Base-by-base conservation (phyloP, 2,113 vertebrate genomes). In the Sylvietta virens region DNA sequence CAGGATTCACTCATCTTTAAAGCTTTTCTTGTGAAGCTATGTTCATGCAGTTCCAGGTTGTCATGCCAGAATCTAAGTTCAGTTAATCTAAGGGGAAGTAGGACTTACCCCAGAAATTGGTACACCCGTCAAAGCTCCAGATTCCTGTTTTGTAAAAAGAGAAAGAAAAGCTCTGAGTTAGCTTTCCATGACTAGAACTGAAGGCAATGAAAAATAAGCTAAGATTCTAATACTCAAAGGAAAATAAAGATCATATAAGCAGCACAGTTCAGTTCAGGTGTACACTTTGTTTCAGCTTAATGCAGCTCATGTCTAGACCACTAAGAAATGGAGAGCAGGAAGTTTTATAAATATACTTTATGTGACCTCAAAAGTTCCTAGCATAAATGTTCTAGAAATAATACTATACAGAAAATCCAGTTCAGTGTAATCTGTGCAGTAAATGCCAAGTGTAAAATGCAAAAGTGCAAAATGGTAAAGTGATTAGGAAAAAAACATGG, bases 91-190 rank as follows among this genome's bases (percentile, higher is more conserved):
- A n/a, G n/a, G n/a, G n/a, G 51, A 66, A 64, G 45, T 6, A 72
- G 66, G 82, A 95, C 98, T 99, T 98, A 99, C 99, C 98, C 99
- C 99, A 28, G 99, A 99, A 97, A 99, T 99, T 26, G 99, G 99
- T 81, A 99, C 98, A 87, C 99, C 99, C 92, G 98, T 98, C 66
- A 99, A 98, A 76, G 98, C 98, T 83, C 98, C 98, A 78, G 98
- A 98, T 97, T 98, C 99, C 99, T 99, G 97, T 90, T 88, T 89
- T 5, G 4, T 24, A 94, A 95, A 95, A 95, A 95, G 44, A 92
- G 42, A 93, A 88, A 94, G 44, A 94, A 50, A 65, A 88, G 18
- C 3, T 53, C 35, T 33, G 66, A 39, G 82, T 92, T 78, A 91
- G 61, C 5, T 81, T 91, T 61, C 30, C 33, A n/a, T 31, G 15